Percentiles rank a stretch among this genome's conserved stretches.
Evolutionary conservation across 2,113 vertebrate genomes (phyloP).

Genomic region (Alces alces): DNA sequence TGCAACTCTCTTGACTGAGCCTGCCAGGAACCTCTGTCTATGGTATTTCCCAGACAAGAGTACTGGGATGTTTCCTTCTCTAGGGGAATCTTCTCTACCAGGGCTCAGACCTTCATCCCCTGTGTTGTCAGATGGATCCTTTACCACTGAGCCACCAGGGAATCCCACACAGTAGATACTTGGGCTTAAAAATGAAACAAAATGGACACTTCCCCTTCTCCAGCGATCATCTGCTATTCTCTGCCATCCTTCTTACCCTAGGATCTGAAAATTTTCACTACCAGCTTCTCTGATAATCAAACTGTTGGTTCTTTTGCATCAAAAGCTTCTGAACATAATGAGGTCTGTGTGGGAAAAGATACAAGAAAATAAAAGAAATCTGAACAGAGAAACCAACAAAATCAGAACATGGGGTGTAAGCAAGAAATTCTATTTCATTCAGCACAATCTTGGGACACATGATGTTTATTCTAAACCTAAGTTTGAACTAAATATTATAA

Average conservation of each 20-base stretch:
- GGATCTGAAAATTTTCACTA: not conserved
- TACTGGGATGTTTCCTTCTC: not conserved
- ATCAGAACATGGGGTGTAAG: not conserved
- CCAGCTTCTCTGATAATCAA: not conserved
- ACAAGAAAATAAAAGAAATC: not conserved
- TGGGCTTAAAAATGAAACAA: not conserved
- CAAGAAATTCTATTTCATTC: not conserved
- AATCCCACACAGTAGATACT: not conserved
- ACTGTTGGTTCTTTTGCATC: not conserved
- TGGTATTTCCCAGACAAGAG: not conserved
- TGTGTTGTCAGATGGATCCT: not conserved
- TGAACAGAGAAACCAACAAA: not conserved
- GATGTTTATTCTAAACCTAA: not conserved
- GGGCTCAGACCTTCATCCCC: not conserved
- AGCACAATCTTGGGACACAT: not conserved
- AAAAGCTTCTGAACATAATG: not conserved
- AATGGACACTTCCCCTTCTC: no score
- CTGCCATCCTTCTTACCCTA: not conserved
- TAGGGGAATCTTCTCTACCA: not conserved
- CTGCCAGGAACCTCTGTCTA: not conserved
- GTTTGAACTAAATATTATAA: not conserved
- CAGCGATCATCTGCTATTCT: not conserved
- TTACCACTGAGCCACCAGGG: not conserved
- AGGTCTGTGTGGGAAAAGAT: not conserved
- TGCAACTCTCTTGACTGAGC: not conserved